These are phyloP conservation scores for Tribolium castaneum DNA, from an alignment of 1,140 invertebrate genomes.

Conservation along the genomic window DNA sequence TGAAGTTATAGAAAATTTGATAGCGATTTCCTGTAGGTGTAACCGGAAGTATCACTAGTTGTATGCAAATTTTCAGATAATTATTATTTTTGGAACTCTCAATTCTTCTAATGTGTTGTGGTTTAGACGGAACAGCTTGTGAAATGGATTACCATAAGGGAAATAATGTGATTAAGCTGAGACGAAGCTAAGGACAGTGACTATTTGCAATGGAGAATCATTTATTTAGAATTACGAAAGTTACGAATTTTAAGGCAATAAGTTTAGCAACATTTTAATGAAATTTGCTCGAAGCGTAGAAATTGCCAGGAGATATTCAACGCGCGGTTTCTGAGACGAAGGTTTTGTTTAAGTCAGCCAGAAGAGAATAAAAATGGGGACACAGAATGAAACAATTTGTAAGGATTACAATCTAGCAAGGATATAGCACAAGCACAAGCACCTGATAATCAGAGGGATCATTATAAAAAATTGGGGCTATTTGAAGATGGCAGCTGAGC, in stretches of 20 bases:
- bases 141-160: too few species aligned
- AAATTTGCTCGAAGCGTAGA: background rate
- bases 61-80: too few species aligned
- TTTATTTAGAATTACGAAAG: background rate
- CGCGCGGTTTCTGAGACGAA: background rate
- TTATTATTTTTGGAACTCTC: too few species aligned
- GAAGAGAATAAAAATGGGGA: constrained; percentile 27
- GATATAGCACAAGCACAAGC: constrained; percentile 2
- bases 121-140: too few species aligned
- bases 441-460: constrained; percentile 19
- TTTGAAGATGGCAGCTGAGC: constrained; percentile 19
- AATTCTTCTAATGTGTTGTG: too few species aligned
- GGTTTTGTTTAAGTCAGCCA: background rate
- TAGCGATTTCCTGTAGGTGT: too few species aligned
- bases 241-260: background rate
- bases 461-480: constrained; percentile 19
- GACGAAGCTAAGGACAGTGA: too few species aligned
- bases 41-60: too few species aligned
- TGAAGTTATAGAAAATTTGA: too few species aligned
- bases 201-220: too few species aligned
- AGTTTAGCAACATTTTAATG: background rate
- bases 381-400: constrained; percentile 32
- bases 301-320: background rate
- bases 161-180: too few species aligned
- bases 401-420: constrained; percentile 30